Evolutionary conservation across 2,113 vertebrate species (phyloP).

Genomic region (Arizona elegans): DNA sequence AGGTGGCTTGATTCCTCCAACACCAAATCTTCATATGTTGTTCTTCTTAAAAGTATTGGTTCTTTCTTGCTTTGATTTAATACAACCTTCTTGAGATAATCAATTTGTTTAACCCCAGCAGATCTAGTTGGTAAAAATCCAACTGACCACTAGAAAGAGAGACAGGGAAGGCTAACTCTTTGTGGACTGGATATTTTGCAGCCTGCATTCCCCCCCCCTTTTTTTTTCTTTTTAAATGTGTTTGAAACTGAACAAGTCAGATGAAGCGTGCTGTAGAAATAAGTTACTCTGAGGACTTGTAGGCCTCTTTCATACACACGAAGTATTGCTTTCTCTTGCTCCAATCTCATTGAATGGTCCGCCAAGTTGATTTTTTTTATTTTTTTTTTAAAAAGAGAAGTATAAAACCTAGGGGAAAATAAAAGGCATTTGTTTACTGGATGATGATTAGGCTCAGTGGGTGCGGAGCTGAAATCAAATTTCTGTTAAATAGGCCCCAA

Average conservation of each 20-base stretch:
- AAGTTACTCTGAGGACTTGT: not conserved
- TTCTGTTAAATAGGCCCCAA: constrained; percentile 65
- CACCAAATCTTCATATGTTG: not conserved
- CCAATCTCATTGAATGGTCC: constrained; percentile 3
- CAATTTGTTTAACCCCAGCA: not conserved
- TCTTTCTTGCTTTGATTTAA: not conserved
- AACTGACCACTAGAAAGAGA: not conserved
- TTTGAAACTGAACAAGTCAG: not conserved
- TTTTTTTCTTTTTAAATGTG: not conserved
- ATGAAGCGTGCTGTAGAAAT: not conserved
- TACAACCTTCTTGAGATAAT: not conserved
- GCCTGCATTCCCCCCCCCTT: not conserved
- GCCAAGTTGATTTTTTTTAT: constrained; percentile 12
- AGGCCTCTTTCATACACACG: not conserved
- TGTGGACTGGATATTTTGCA: not conserved
- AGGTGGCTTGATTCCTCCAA: not conserved
- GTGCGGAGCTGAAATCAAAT: constrained; percentile 68
- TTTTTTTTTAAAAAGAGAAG: constrained; percentile 10
- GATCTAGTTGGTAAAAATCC: not conserved
- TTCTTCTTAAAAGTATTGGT: not conserved
- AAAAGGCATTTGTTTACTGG: constrained; percentile 62
- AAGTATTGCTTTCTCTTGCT: not conserved
- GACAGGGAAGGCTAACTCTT: not conserved
- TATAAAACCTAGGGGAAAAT: constrained; percentile 36
- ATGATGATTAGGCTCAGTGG: constrained; percentile 62